These are phyloP conservation scores for Setipinna tenuifilis DNA, from an alignment of 2,797 vertebrate species.

Conservation along the genomic window DNA sequence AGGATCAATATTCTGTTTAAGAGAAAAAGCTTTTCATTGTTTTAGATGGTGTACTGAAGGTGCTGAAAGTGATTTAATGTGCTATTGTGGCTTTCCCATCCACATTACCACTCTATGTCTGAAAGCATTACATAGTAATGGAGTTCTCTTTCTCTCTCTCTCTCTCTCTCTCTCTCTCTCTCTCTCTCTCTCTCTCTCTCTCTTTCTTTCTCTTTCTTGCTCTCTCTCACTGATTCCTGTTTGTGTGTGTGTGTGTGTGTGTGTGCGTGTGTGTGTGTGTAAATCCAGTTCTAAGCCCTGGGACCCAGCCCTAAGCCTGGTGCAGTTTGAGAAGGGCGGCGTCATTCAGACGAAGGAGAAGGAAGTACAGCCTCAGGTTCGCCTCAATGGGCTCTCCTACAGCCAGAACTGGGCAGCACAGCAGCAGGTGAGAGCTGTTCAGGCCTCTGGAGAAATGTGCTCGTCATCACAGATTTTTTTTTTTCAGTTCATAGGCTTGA, in stretches of 20 bases:
- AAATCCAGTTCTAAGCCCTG: slow-evolving; percentile 68
- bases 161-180: too few relatives aligned
- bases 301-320: slow-evolving; percentile 82
- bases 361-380: slow-evolving; percentile 53
- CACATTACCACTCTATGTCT: background rate
- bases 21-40: too few relatives aligned
- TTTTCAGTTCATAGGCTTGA: too few relatives aligned
- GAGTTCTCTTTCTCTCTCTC: background rate
- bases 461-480: background rate
- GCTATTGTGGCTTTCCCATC: too few relatives aligned
- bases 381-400: slow-evolving; percentile 69
- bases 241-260: background rate
- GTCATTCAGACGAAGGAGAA: slow-evolving; percentile 83
- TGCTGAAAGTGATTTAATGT: too few relatives aligned
- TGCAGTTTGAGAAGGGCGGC: slow-evolving; percentile 88
- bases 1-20: too few relatives aligned
- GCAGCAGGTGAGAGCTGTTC: slow-evolving; percentile 74
- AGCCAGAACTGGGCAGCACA: slow-evolving; percentile 74
- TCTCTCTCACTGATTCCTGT: background rate
- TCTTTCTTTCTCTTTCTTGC: too few relatives aligned
- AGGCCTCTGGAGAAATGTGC: background rate
- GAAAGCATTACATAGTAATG: background rate
- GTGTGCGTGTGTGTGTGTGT: background rate
- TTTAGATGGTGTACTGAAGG: too few relatives aligned
- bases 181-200: too few relatives aligned